These are phyloP conservation scores for Ceratosolen solmsi DNA, from an alignment of 1,140 invertebrate genomes.

Conservation along the genomic window DNA sequence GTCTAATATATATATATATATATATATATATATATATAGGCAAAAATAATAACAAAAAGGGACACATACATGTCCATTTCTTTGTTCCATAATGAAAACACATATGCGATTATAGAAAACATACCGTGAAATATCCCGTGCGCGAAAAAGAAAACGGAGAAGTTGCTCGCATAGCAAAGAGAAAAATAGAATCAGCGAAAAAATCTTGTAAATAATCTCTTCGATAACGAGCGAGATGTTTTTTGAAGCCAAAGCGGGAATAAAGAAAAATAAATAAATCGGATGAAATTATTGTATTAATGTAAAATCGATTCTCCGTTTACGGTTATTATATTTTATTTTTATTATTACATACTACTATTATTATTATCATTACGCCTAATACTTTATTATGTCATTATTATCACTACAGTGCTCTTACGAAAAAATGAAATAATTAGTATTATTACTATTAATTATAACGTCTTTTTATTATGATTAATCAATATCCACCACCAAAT, in stretches of 20 bases:
- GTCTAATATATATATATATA: conserved; percentile 43
- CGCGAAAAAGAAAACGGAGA: conserved; percentile 15
- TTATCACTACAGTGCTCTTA: conserved; percentile 50
- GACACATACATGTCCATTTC: conserved; percentile 22
- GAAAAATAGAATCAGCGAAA: conserved; percentile 45
- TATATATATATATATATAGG: conserved; percentile 50
- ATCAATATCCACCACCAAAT: not conserved
- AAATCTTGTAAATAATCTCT: conserved; percentile 42
- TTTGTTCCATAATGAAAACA: conserved; percentile 29
- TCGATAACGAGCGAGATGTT: conserved; percentile 39
- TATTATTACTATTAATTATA: conserved; percentile 42
- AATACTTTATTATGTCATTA: conserved; percentile 46
- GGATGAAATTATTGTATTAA: conserved; percentile 33
- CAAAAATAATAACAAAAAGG: conserved; percentile 45
- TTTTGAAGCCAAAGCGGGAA: conserved; percentile 48
- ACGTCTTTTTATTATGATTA: conserved; percentile 42
- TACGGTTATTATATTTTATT: conserved; percentile 51
- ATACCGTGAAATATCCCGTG: conserved; percentile 12
- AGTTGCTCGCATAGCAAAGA: conserved; percentile 8
- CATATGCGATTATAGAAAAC: conserved; percentile 26
- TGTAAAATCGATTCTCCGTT: conserved; percentile 49
- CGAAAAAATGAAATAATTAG: conserved; percentile 47
- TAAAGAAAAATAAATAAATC: conserved; percentile 21
- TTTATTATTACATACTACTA: conserved; percentile 49
- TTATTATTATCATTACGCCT: conserved; percentile 53